Percentiles rank a stretch among this genome's conserved stretches.
phyloP scores from a whole-genome alignment of 2,888 invertebrate species.

The Cataglyphis rosenhaueri region DNA sequence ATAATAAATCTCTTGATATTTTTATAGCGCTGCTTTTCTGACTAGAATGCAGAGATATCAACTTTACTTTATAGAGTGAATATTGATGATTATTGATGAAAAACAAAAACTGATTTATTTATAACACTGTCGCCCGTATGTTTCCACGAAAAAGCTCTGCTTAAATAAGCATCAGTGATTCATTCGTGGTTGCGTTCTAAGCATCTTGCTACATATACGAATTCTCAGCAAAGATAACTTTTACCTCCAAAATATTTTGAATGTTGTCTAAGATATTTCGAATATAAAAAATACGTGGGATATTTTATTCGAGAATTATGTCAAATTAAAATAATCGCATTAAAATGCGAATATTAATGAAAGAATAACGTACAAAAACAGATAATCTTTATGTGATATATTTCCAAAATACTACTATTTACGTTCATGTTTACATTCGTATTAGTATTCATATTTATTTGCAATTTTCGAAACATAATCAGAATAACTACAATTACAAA shows the following conservation, averaged over 20 bases:
- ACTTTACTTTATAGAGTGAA: background rate
- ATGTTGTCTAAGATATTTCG: background rate
- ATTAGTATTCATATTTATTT: background rate
- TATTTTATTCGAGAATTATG: background rate
- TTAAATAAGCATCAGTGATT: slow-evolving; percentile 41
- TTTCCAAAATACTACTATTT: background rate
- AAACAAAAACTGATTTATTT: slow-evolving; percentile 29
- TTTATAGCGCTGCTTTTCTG: background rate
- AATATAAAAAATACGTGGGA: slow-evolving; percentile 3
- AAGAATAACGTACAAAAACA: background rate
- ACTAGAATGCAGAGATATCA: background rate
- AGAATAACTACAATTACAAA: background rate
- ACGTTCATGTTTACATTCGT: background rate
- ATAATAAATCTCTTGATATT: background rate
- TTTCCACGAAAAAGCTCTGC: slow-evolving; percentile 39
- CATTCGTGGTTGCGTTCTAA: slow-evolving; percentile 21
- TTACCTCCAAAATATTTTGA: background rate
- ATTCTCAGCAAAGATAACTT: background rate
- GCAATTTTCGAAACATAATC: background rate
- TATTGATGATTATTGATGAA: slow-evolving; percentile 9
- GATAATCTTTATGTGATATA: background rate
- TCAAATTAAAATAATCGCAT: background rate
- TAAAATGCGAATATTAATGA: slow-evolving; percentile 28
- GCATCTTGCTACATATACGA: slow-evolving; percentile 64
- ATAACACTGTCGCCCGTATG: slow-evolving; percentile 34